Evolutionary conservation across 2,888 invertebrate genomes (phyloP), one percentile per base, ranked within the genome.

Genomic region (Timema cristinae): DNA sequence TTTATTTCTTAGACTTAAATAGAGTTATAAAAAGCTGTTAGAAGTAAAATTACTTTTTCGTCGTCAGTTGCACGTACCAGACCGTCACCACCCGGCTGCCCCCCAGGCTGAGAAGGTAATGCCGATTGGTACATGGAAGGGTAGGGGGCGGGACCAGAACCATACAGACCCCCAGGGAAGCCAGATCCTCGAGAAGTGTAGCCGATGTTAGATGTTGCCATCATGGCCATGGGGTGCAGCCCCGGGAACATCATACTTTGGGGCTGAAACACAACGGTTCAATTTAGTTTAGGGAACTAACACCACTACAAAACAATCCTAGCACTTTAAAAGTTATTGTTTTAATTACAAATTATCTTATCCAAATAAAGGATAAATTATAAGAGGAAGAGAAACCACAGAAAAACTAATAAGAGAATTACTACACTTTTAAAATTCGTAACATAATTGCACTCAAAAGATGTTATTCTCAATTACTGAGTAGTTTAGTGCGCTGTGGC

Each of bases 191-290:
- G 83, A 47, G 86, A 85, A 78, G 88, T 89, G 81, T 90, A 90
- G 76, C 90, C 89, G 84, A 90, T 89, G 75, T 89, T 87, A 70
- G 93, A 91, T 52, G 92, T 92, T 67, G 95, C 94, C 95, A 95
- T 94, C 94, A 95, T 95, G 68, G 95, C 95, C 95, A 95, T 95
- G 7, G 95, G 95, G 84, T 95, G 96, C 74, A 95, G 85, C 13
- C 95, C 95, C 75, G 96, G 95, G 86, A 95, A 96, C 95, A 95
- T 95, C 84, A 95, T 91, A 81, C 92, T 93, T 83, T 94, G 95
- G 68, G 94, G 95, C 79, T 70, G 54, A 10, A 32, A 32, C 32
- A 32, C 32, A 32, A 32, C 32, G 4, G 32, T 32, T 32, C 32
- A 32, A 32, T 32, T 32, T 32, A 32, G 32, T 32, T 32, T 32